Evolutionary conservation across 1,140 invertebrate species (phyloP), one percentile per base, ranked within the genome.

Genomic region (Drosophila kikkawai): DNA sequence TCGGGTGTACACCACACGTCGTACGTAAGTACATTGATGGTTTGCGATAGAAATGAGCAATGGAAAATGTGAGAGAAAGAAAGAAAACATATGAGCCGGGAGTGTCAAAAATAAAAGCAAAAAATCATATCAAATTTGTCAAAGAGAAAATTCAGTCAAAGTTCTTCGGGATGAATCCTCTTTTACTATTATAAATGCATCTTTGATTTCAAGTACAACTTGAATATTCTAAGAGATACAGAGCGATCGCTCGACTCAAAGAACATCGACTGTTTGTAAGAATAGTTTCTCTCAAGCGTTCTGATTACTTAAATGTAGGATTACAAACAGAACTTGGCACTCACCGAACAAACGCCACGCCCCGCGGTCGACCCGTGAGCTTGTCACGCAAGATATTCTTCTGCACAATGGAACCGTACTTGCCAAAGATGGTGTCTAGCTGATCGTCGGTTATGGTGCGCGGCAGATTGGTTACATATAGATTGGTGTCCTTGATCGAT

Each of bases 401-500:
- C 93, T 98, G 97, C 66, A 99, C 96, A 91, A 98, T 98, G 68
- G 95, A 95, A 26, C 98, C 97, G 94, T 95, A 98, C 90, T 96
- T 96, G 67, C 95, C 95, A 93, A 99, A 99, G 87, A 98, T 95
- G 47, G 96, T 95, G 83, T 97, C 96, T 47, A 99, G 93, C 83
- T 97, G 96, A 53, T 96, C 95, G 82, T 98, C 96, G 22, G 96
- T 97, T 50, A 97, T 95, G 80, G 96, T 96, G 91, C 96, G 96
- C 39, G 98, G 98, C 71, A 99, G 94, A 94, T 98, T 98, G 63
- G 97, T 96, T 57, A 99, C 96, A 93, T 99, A 99, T 39, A 99
- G 94, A 94, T 99, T 99, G 13, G 98, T 98, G 93, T 98, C 97
- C 93, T 99, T 99, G 75, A 98, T 98, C 64, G 97, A 96, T 73